Evolutionary conservation across 2,113 vertebrate genomes (phyloP), one percentile per base, ranked within the genome.

Genomic region (Holacanthus passer): DNA sequence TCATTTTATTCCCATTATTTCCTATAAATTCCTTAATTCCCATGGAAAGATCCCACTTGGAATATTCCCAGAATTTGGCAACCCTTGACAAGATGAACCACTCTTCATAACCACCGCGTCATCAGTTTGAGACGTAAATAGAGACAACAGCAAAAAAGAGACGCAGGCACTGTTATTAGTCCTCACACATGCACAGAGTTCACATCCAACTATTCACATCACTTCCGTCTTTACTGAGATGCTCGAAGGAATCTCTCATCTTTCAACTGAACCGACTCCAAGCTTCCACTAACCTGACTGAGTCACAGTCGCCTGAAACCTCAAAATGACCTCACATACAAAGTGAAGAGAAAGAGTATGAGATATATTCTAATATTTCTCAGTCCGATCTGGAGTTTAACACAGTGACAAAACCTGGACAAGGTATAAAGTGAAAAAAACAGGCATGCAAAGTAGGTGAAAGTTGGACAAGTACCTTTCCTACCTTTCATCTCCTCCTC

Each of bases 401-500:
- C 32, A 43, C 11, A 1, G 47, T 5, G 19, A 29, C 43, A 73
- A 19, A 37, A 60, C 43, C 7, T 37, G 7, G 3, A 66, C 19
- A 17, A 50, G 29, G 59, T 17, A 39, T 22, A 32, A 47, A 83
- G 70, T 82, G 79, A 81, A 56, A 74, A 45, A 83, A 87, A 62
- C 32, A 90, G 64, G 64, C 91, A 91, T 94, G 93, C 94, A 83
- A 82, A 95, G 80, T 67, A 95, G 79, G 77, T 92, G 84, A 86
- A 94, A 83, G 83, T 87, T 91, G 90, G 94, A 94, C 81, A 90
- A 83, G 91, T 96, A 96, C 95, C 95, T 96, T 95, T 96, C 90
- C 90, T 97, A 99, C 98, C 98, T 97, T 99, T 99, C 94, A 97
- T 96, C 89, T 99, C 98, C 92, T 99, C 98, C 90, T 99, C 98